Evolutionary conservation across 2,888 invertebrate genomes (phyloP).

Genomic region (Mimas tiliae): DNA sequence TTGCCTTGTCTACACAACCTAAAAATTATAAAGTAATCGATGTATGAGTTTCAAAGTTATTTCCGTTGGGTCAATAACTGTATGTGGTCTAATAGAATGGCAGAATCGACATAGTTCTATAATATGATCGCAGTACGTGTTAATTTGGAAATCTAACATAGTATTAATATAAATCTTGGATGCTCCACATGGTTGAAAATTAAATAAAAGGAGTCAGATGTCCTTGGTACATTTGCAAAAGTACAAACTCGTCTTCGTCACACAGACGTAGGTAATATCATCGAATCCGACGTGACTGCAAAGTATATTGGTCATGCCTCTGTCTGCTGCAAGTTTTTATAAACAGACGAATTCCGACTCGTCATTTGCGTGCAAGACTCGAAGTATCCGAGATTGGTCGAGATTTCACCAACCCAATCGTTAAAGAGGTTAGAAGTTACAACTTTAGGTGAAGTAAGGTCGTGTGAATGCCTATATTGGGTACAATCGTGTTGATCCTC

Average conservation of each 20-base stretch:
- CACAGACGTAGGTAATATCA: conserved; percentile 55
- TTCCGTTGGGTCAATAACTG: not conserved
- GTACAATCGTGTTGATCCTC: conserved; percentile 66
- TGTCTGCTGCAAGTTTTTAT: conserved; percentile 34
- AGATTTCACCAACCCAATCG: conserved; percentile 53
- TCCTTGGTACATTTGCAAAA: conserved; percentile 66
- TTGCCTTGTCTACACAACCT: not conserved
- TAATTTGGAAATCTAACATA: conserved; percentile 42
- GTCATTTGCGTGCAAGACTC: not conserved
- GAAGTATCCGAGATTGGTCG: conserved; percentile 25
- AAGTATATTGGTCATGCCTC: conserved; percentile 44
- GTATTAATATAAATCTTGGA: conserved; percentile 45
- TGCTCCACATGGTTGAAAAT: conserved; percentile 67
- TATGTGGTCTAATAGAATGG: not conserved
- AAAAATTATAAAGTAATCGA: not conserved
- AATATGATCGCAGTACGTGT: too few species aligned
- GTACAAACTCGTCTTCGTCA: conserved; percentile 67
- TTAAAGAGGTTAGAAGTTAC: conserved; percentile 53
- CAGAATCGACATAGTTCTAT: not conserved
- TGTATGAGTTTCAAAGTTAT: not conserved
- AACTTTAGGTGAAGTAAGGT: conserved; percentile 36
- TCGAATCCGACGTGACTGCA: conserved; percentile 51
- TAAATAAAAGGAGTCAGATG: conserved; percentile 76
- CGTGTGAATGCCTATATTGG: conserved; percentile 56
- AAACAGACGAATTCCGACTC: conserved; percentile 30